Base-by-base conservation (phyloP, 2,113 vertebrate genomes). In the Silurus asotus region DNA sequence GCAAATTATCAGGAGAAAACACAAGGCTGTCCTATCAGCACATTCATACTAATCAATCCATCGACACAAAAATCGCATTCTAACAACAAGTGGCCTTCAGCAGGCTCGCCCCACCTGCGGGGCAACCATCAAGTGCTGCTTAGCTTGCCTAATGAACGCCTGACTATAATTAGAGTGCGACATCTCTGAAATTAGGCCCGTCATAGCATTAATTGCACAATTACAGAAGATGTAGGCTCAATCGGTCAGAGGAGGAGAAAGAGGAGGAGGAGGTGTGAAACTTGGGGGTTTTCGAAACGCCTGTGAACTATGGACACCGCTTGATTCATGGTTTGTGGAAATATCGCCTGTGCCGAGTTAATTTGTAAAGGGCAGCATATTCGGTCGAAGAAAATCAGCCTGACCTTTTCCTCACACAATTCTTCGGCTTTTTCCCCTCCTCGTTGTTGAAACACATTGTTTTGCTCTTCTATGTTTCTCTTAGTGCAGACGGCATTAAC, bases 361-460 rank as follows among this genome's bases (percentile, higher is more conserved):
- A 95, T 95, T 95, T 94, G 93, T 94, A 95, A 95, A 95, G 94
- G 94, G 93, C 94, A 95, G 94, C 94, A 94, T 94, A 95, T 95
- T 95, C 94, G 94, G 93, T 91, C 91, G 93, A 91, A 94, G 94
- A 94, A 93, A 95, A 95, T 94, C 93, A 94, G 93, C 87, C 92
- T 95, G 95, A 95, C 94, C 95, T 95, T 95, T 95, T 90, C 90
- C 90, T 90, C 90, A 92, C 90, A 92, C 92, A 91, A 88, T 91
- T 89, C 88, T 53, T 85, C 89, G 90, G 91, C 93, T 88, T 89
- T 90, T 74, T 37, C 37, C 23, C 84, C 55, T 89, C 87, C 17
- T 53, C 17, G 55, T 86, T 75, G 80, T 84, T 55, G 25, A 84
- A 88, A 58, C 72, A 48, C 85, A 84, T 89, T 89, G 88, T 86